Evolutionary conservation across 1,140 invertebrate genomes (phyloP), one percentile per base, ranked within the genome.

Genomic region (Habropoda laboriosa): DNA sequence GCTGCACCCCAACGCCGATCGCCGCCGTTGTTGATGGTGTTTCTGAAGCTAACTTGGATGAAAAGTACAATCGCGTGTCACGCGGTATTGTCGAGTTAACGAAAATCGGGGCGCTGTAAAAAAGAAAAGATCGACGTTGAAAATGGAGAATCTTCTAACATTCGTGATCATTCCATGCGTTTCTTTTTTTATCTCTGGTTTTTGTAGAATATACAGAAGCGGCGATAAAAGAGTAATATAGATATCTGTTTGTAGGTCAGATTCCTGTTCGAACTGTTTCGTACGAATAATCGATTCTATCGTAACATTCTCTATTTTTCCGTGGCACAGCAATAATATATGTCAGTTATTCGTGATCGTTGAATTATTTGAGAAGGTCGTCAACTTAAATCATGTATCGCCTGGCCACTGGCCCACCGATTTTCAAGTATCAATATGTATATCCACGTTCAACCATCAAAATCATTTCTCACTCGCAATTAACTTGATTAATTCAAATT

Each of bases 11-110:
- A 57, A 86, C 61, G 66, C 71, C 85, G 57, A 86, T 80, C 61
- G 67, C 55, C 85, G 83, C 83, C 80, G 80, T 85, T 79, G 80
- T 74, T 86, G 79, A 82, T 82, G 60, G 7, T 74, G 61, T 85
- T 67, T 27, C 68, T 63, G 35, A 27, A 67, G 24, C 68, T 64
- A 51, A 40, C 49, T 30, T 16, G 35, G 10, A 64, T 21, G 51
- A 61, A 71, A 53, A 74, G 30, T 27, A 60, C 47, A 53, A 67
- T 42, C 55, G 30, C n/a, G 24, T 27, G 38, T 55, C 51, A 55
- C 57, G 72, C 57, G 47, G 21, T 58, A 53, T 27, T 53, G 35
- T 16, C 82, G 63, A 47, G 73, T 55, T 51, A 55, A 60, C 49
- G 51, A 55, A 32, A 73, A 45, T 5, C 47, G 38, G 32, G 18